A percentile compares a stretch with the other conserved stretches of the same genome.
Evolutionary conservation across 2,888 invertebrate genomes (phyloP).

Genomic region (Nasonia oneida): DNA sequence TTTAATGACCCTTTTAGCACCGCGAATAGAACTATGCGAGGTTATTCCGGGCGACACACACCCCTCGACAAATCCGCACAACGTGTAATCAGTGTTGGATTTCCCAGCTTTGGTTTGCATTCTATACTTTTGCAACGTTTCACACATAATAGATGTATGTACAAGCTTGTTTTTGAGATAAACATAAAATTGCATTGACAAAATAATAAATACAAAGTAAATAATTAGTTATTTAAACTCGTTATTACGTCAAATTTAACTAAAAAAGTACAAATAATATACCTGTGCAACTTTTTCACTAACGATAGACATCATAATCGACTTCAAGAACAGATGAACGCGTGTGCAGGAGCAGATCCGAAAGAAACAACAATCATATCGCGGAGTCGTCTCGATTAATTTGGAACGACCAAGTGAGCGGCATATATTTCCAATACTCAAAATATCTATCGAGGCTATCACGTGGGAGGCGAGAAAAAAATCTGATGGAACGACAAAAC

Average conservation of each 20-base stretch:
- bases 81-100: slow-evolving; percentile 12
- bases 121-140: neutral
- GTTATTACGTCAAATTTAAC: neutral
- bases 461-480: slow-evolving; percentile 1
- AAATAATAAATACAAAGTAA: neutral
- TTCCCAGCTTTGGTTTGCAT: slow-evolving; percentile 8
- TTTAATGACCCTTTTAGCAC: slow-evolving; percentile 29
- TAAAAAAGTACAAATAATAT: neutral
- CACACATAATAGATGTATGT: neutral
- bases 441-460: slow-evolving; percentile 23
- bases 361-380: neutral
- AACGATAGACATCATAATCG: neutral
- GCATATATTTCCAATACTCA: neutral
- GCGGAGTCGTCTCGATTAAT: neutral
- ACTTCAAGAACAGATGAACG: neutral
- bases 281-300: neutral
- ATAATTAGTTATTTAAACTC: neutral
- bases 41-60: slow-evolving; percentile 39
- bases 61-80: neutral
- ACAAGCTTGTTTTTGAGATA: too few relatives aligned
- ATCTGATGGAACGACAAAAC: neutral
- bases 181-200: neutral
- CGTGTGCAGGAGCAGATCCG: neutral
- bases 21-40: slow-evolving; percentile 48
- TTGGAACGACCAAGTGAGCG: neutral